These are phyloP conservation scores for Eretmochelys imbricata DNA, from an alignment of 2,113 vertebrate species.

Conservation along the genomic window DNA sequence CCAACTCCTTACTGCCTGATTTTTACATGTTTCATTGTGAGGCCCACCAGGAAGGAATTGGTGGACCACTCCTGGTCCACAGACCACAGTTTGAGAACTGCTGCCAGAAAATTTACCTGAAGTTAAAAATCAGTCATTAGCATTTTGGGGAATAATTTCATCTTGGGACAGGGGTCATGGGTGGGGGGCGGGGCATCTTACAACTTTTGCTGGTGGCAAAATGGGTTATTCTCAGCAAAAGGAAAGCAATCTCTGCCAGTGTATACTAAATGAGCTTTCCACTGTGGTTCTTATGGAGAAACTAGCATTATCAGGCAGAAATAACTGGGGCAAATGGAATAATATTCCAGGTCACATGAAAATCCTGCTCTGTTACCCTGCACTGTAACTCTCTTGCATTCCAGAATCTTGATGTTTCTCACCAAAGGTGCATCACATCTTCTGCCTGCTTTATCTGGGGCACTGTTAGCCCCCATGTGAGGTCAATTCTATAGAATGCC, in stretches of 20 bases:
- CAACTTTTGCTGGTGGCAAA: conserved; percentile 43
- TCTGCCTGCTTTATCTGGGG: neutral
- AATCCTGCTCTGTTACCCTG: neutral
- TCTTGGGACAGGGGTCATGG: neutral
- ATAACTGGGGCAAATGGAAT: conserved; percentile 52
- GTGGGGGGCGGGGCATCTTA: conserved; percentile 11
- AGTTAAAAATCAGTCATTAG: neutral
- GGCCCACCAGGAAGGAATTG: conserved; percentile 28
- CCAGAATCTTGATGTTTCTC: neutral
- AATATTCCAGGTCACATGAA: neutral
- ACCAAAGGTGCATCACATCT: neutral
- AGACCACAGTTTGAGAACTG: conserved; percentile 53
- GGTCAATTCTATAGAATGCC: fast-evolving
- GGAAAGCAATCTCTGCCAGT: conserved; percentile 59
- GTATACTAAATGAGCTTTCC: conserved; percentile 57
- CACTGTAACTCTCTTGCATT: neutral
- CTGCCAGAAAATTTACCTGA: conserved; percentile 52
- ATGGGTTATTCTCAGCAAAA: conserved; percentile 37
- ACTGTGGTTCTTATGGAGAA: neutral
- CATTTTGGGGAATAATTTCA: conserved; percentile 51
- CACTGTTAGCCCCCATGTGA: neutral
- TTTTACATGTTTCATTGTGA: conserved; percentile 18
- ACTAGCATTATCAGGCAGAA: conserved; percentile 28
- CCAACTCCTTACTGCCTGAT: neutral
- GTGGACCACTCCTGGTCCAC: conserved; percentile 1